Conservation (phyloP, 2,113 vertebrate genomes). For the Synchiropus splendidus region DNA sequence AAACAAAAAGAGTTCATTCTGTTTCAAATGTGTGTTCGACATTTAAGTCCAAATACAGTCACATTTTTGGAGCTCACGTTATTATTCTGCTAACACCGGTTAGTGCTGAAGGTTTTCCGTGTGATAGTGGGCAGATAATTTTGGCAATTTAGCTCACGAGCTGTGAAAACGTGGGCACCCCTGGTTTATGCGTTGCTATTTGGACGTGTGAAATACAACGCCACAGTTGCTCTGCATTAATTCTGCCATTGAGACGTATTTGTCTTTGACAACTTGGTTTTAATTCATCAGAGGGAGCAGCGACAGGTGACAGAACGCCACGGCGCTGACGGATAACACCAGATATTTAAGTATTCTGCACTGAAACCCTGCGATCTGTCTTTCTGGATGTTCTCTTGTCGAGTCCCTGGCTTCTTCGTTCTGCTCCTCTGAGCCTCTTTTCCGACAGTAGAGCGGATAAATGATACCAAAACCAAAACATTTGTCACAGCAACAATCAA, state of each 20-base stretch:
- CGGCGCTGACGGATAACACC: conserved; percentile 43
- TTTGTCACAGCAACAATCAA: conserved; percentile 50
- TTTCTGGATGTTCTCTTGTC: neutral
- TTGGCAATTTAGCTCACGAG: no score
- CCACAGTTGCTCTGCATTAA: conserved; percentile 10
- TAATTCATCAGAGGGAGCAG: conserved; percentile 38
- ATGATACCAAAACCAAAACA: conserved; percentile 42
- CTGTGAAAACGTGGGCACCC: no score
- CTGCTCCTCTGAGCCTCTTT: conserved; percentile 12
- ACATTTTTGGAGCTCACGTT: no score
- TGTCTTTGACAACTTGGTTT: conserved; percentile 51
- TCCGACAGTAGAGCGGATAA: conserved; percentile 25
- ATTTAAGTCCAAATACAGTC: no score
- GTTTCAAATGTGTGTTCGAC: no score
- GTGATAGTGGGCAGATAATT: no score
- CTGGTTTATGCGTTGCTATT: no score
- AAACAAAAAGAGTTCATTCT: no score
- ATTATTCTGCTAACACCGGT: no score
- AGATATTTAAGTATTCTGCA: conserved; percentile 39
- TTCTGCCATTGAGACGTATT: conserved; percentile 48
- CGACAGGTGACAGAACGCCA: conserved; percentile 45
- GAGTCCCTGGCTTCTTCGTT: conserved; percentile 7
- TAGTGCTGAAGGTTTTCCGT: no score
- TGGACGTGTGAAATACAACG: no score
- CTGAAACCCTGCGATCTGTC: conserved; percentile 22